Evolutionary conservation across 2,797 vertebrate genomes (phyloP), one percentile per base, ranked within the genome.

Genomic region (Halcyon smyrnensis): DNA sequence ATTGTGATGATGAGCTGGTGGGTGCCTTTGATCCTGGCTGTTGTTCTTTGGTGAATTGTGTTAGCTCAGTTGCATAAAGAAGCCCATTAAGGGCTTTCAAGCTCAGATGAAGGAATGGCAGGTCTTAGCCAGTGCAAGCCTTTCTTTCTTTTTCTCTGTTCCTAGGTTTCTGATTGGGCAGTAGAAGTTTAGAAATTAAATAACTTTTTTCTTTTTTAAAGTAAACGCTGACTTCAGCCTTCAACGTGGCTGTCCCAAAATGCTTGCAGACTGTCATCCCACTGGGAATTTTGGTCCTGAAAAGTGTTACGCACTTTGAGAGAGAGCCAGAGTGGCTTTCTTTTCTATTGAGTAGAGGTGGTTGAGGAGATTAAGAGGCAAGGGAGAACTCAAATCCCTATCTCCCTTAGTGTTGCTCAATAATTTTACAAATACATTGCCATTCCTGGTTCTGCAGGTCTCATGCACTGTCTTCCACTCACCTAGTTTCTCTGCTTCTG

Each of bases 121-220:
- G 83, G 53, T 93, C 84, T 95, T 73, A 87, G 86, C 96, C 93
- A 96, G 77, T 89, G 81, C 91, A 94, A 97, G 79, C 69, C 87
- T 97, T 60, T 71, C 79, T 95, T 95, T 93, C 59, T 78, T 34
- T 96, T 96, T 85, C 83, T 91, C 69, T 85, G 48, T 80, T 94
- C 67, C 88, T 88, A 87, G 91, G 95, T 97, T 97, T 97, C 90
- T 97, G 93, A 96, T 96, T 95, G 97, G 97, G 75, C 83, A 92
- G 63, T 36, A 48, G 64, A 97, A 97, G 90, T 94, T 93, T 91
- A 88, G 95, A 93, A 91, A 93, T 59, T 12, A 94, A 90, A 84
- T 56, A 92, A 92, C 70, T 57, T 95, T 76, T 69, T 74, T 46
- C 34, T 69, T 57, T 86, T 92, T 79, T 69, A 84, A 60, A 89